Conservation (phyloP, 2,113 vertebrate species). For the Lonchura striata region DNA sequence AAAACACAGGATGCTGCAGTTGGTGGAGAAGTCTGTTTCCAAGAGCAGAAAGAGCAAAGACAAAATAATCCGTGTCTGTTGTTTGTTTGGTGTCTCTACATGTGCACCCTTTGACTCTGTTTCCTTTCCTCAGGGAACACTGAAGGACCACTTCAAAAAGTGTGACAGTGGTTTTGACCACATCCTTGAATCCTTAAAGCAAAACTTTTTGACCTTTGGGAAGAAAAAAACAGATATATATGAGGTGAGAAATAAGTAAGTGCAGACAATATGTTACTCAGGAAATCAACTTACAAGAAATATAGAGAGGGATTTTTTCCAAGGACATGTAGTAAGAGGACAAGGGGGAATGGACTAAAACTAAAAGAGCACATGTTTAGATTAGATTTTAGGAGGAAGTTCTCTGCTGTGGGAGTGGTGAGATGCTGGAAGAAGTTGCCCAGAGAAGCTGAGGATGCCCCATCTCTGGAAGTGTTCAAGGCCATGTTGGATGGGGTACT, state of each 20-base stretch:
- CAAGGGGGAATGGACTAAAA: background rate
- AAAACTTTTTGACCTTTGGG: slow-evolving; percentile 37
- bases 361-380: background rate
- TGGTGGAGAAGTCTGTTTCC: background rate
- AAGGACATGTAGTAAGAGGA: background rate
- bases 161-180: background rate
- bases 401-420: background rate
- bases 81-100: background rate
- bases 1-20: slow-evolving; percentile 10
- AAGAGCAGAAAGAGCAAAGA: background rate
- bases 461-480: background rate
- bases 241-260: slow-evolving; percentile 32
- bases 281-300: background rate
- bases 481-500: background rate
- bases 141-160: slow-evolving; percentile 57
- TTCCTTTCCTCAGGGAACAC: slow-evolving; percentile 23
- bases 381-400: background rate
- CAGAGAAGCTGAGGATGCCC: background rate
- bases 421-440: background rate
- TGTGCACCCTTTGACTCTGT: background rate
- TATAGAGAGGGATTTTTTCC: background rate
- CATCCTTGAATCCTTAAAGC: slow-evolving; percentile 40
- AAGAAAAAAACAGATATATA: background rate
- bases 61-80: background rate
- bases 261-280: background rate